Evolutionary conservation across 1,140 invertebrate species (phyloP).

Genomic region (Trichonephila inaurata): DNA sequence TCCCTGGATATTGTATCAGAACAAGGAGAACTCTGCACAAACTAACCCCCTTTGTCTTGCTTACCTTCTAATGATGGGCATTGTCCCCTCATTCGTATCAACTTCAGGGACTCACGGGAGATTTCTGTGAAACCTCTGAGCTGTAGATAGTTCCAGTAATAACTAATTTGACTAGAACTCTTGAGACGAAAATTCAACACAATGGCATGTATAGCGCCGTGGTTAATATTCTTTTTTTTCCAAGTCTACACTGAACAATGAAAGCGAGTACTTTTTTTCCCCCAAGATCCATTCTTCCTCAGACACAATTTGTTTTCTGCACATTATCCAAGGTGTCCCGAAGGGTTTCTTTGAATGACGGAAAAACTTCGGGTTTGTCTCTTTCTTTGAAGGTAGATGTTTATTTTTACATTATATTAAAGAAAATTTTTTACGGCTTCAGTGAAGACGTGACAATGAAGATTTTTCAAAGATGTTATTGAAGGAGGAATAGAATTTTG

Average conservation of each 20-base stretch:
- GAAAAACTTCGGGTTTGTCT: neutral
- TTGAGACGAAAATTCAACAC: neutral
- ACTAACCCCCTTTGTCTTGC: conserved; percentile 50
- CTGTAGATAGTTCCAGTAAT: neutral
- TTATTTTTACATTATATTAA: neutral
- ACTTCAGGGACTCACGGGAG: neutral
- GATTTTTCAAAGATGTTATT: neutral
- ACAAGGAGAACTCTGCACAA: conserved; percentile 39
- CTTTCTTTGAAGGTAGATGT: neutral
- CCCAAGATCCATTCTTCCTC: neutral
- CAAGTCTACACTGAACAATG: neutral
- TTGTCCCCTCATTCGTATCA: conserved; percentile 46
- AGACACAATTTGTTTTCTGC: neutral
- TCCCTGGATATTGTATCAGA: conserved; percentile 35
- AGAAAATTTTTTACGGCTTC: neutral
- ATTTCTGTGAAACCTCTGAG: neutral
- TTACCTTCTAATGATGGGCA: conserved; percentile 33
- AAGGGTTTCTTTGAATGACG: neutral
- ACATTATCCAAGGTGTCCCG: neutral
- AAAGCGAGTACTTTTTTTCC: neutral
- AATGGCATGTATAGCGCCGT: neutral
- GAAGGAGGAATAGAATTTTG: neutral
- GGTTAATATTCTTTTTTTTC: neutral
- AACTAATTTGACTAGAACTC: conserved; percentile 31
- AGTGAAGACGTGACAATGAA: neutral